phyloP scores from a whole-genome alignment of 1,140 invertebrate species.

The Colletes gigas region DNA sequence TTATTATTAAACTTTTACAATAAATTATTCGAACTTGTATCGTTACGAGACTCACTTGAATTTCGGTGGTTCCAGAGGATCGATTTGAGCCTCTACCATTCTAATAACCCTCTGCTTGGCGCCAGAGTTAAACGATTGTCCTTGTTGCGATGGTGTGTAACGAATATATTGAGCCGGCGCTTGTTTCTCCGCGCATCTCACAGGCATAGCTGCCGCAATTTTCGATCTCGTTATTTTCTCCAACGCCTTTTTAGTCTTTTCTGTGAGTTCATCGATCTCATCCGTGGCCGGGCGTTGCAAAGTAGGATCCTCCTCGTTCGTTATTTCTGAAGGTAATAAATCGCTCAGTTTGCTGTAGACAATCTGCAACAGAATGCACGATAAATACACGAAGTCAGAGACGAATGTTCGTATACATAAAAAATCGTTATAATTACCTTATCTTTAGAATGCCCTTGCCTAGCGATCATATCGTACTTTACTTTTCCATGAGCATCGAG shows the following conservation, averaged over 20 bases:
- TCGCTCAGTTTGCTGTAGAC: slow-evolving; percentile 98
- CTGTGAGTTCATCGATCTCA: slow-evolving; percentile 91
- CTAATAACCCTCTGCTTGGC: slow-evolving; percentile 98
- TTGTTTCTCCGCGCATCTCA: slow-evolving; percentile 93
- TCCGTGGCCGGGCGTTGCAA: slow-evolving; percentile 94
- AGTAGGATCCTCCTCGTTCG: slow-evolving; percentile 94
- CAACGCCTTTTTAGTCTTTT: slow-evolving; percentile 90
- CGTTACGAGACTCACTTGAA: slow-evolving; percentile 86
- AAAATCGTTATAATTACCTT: slow-evolving; percentile 84
- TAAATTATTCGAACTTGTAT: neutral
- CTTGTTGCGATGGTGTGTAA: slow-evolving; percentile 98
- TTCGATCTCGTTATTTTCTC: slow-evolving; percentile 94
- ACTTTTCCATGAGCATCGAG: slow-evolving; percentile 96
- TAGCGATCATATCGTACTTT: slow-evolving; percentile 97
- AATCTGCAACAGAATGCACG: slow-evolving; percentile 83
- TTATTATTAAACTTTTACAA: too few species aligned
- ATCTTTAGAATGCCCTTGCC: slow-evolving; percentile 97
- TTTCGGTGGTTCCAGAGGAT: slow-evolving; percentile 99
- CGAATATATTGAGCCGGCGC: slow-evolving; percentile 97
- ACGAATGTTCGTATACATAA: neutral
- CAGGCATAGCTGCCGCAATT: slow-evolving; percentile 96
- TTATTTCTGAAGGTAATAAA: slow-evolving; percentile 95
- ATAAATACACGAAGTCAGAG: neutral
- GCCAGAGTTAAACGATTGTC: slow-evolving; percentile 96
- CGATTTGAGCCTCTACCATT: slow-evolving; percentile 97